Evolutionary conservation across 2,113 vertebrate genomes (phyloP), one percentile per base, ranked within the genome.

Genomic region (Chloebia gouldiae): DNA sequence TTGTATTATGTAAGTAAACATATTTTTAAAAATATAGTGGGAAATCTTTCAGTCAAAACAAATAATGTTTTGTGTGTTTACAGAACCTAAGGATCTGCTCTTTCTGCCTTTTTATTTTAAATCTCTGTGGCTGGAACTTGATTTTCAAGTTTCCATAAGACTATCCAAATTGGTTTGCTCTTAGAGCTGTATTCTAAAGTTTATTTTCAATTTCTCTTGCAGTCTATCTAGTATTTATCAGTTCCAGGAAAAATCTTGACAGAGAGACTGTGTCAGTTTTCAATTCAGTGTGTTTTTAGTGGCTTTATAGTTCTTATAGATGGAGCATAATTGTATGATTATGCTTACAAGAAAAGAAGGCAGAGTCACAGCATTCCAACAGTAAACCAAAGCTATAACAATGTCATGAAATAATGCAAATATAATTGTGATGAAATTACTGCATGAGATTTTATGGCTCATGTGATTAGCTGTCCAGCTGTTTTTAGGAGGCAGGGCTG

Each of bases 181-280:
- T 57, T 92, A 45, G 24, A 91, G 75, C 20, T 30, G 18, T 51
- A 50, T 79, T 89, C 89, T 57, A 63, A 76, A 64, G 65, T 81
- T 83, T 83, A 53, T 75, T 97, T 96, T 64, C 57, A 92, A 22
- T 82, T 80, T 96, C 66, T 84, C 40, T 92, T 96, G 37, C 37
- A 92, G 37, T 75, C 47, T 90, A 71, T 83, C 54, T 96, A 82
- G 70, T 80, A 75, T 81, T 91, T 93, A 92, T 90, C 61, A 57
- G 69, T 92, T 96, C 90, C 92, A 93, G 93, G 72, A 96, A 95
- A 94, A 88, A 72, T 68, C 33, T 75, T 88, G 40, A 94, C 60
- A 75, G 49, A 84, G 40, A 86, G n/a, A 27, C 65, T 84, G 45
- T 51, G 49, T 84, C 19, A 79, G 88, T 92, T 96, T 94, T 96